Base-by-base conservation (phyloP, 1,140 invertebrate genomes). In the Tribolium castaneum region DNA sequence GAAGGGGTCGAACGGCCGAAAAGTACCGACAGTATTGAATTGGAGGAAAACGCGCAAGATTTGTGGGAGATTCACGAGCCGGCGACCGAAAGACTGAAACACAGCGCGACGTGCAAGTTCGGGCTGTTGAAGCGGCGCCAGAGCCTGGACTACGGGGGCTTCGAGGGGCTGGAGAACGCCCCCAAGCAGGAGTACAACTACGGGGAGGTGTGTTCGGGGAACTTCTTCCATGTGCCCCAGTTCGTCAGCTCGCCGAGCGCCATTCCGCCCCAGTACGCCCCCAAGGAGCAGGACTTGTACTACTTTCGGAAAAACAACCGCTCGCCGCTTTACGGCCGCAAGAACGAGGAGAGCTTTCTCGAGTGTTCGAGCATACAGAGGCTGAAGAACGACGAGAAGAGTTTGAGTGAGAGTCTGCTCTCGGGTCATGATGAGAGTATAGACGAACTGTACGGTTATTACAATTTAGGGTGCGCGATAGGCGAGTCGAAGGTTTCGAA, bases 61-160 rank as follows among this genome's bases (percentile, higher is more conserved):
- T 19, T 84, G 39, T 84, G 84, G 83, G 81, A 83, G 52, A 84
- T 82, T n/a, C 78, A 82, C 75, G 82, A 82, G 14, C 76, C 78
- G n/a, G 78, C 78, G 4, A 56, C 77, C 4, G 82, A 84, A 72
- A 73, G 81, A 13, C 75, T 82, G 16, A 82, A 84, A 70, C 81
- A 80, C 14, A 82, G 80, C 56, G 81, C 81, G 50, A 83, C 82
- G 6, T 85, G 80, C 59, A 85, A 85, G 59, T 79, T 85, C 51
- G 84, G 84, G 6, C 19, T 85, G 19, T 25, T 83, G 30, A 82
- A 84, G 49, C 80, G 83, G n/a, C 76, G 83, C 6, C 80, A 82
- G 14, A 83, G 82, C 35, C 34, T 84, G 0, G 84, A 85, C 50
- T 83, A 82, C 45, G 75, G 75, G 9, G 16, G 16, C 16, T 78